Evolutionary conservation across 1,140 invertebrate genomes (phyloP), one percentile per base, ranked within the genome.

Genomic region (Helicoverpa zea): DNA sequence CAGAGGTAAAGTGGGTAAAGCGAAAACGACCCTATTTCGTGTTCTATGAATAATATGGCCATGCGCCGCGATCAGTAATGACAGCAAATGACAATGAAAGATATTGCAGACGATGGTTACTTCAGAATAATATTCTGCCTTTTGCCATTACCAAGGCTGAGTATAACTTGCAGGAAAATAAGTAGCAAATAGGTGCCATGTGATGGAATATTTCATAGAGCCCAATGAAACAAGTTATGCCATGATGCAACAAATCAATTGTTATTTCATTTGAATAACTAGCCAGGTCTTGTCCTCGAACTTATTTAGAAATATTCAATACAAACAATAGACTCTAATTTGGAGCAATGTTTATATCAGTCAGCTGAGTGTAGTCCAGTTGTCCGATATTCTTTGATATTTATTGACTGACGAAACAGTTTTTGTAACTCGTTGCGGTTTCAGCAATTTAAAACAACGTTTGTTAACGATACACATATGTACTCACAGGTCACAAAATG

Each of bases 381-480:
- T 75, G 72, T 47, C n/a, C 54, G 29, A 74, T 16, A 58, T 29
- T 61, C 5, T 47, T 49, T 51, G 3, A 29, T 75, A 75, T 75
- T 75, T 75, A 75, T 75, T 75, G 73, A n/a, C 9, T 75, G 35
- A 61, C 73, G 58, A 47, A 61, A 75, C 73, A n/a, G 16, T 56
- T 59, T 47, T 51, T 75, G 56, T 51, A 23, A 75, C n/a, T 13
- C n/a, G 58, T 58, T 43, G 58, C 70, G 35, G 5, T 73, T 73
- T 73, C 4, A 73, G 70, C 70, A 35, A 58, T 43, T 58, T 72
- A 58, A 56, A 73, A 58, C 12, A 29, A 23, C 13, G 13, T n/a
- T 72, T 3, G 49, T 68, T 49, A 68, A 43, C 5, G 35, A 43
- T 16, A 18, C 64, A 43, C 52, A 29, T 54, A 51, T 68, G 47